Evolutionary conservation across 2,113 vertebrate genomes (phyloP).

Genomic region (Calidris pugnax): DNA sequence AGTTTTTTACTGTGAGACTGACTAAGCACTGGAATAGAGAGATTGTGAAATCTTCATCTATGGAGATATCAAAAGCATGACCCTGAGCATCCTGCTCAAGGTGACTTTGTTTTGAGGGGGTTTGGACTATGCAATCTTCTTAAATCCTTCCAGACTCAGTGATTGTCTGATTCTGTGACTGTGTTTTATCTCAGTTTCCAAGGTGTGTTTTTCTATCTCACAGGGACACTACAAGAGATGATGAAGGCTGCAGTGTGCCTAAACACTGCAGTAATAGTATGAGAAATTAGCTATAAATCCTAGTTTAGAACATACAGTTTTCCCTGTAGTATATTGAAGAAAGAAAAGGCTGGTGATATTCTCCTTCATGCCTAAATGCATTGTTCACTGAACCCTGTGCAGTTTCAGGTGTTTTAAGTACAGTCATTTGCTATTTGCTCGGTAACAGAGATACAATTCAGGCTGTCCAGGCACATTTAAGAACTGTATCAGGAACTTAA

Average conservation of each 20-base stretch:
- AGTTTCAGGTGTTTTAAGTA: background rate
- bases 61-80: background rate
- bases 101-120: background rate
- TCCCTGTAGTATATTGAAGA: background rate
- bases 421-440: constrained; percentile 8
- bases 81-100: background rate
- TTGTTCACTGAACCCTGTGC: background rate
- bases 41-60: background rate
- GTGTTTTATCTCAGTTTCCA: background rate
- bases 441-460: background rate
- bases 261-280: background rate
- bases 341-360: background rate
- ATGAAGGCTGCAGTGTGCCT: background rate
- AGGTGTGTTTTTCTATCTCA: background rate
- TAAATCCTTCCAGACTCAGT: background rate
- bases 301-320: background rate
- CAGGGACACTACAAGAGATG: background rate
- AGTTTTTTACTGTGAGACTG: background rate
- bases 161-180: background rate
- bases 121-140: background rate
- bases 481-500: background rate
- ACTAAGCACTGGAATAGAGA: background rate
- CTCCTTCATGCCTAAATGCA: background rate
- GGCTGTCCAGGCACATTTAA: background rate
- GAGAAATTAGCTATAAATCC: background rate